These are phyloP conservation scores for Zoanthus solanderi DNA, from an alignment of 92 coral and sea anemone genomes.

Conservation along the genomic window DNA sequence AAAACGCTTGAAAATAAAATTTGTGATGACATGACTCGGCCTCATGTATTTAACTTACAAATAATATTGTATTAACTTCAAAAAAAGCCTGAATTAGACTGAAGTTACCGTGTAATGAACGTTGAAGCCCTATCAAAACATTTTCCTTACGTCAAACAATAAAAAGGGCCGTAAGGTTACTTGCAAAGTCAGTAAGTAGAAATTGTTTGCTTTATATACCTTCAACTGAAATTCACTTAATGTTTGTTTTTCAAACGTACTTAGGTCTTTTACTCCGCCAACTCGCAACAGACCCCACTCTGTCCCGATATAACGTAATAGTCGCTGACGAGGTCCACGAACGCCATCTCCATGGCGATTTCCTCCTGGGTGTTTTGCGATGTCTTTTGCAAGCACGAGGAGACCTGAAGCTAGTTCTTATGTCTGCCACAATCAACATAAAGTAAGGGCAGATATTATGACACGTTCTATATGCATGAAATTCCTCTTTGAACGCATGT, in stretches of 20 bases:
- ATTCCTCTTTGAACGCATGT: background rate
- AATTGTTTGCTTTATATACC: background rate
- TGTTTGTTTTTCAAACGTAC: background rate
- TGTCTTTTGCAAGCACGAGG: slow-evolving; percentile 89
- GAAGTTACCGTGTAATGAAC: no score
- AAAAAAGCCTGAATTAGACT: no score
- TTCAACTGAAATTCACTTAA: background rate
- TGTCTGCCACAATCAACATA: slow-evolving; percentile 99
- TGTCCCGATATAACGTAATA: slow-evolving; percentile 90
- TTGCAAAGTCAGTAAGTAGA: no score
- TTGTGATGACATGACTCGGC: no score
- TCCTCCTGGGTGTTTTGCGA: slow-evolving; percentile 90
- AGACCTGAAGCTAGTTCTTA: slow-evolving; percentile 90
- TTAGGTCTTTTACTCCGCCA: slow-evolving; percentile 92
- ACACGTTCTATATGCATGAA: background rate
- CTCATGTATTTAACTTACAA: no score
- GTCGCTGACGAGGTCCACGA: slow-evolving; percentile 99
- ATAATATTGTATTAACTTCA: no score
- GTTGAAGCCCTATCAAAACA: no score
- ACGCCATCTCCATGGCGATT: slow-evolving; percentile 97
- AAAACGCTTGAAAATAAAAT: no score
- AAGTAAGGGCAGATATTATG: slow-evolving; percentile 59
- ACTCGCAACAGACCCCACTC: slow-evolving; percentile 91
- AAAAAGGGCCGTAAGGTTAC: no score
- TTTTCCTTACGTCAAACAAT: no score